phyloP scores from a whole-genome alignment of 2,888 invertebrate genomes.

The Caenorhabditis japonica region DNA sequence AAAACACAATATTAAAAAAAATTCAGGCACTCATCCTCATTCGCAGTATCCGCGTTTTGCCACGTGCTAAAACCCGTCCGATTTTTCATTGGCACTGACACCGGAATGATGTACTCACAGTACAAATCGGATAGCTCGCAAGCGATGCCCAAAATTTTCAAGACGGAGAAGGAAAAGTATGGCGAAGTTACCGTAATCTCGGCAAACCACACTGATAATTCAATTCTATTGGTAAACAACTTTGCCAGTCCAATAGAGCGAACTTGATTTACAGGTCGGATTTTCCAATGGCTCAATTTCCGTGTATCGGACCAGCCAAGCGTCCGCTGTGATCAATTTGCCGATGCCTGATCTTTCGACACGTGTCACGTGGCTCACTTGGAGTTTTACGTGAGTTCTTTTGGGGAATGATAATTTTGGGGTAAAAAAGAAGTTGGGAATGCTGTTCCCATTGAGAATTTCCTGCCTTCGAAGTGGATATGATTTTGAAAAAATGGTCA shows the following conservation, averaged over 20 bases:
- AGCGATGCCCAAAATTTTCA: conserved; percentile 45
- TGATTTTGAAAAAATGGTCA: too few species aligned
- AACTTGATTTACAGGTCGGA: conserved; percentile 19
- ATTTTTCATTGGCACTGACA: conserved; percentile 51
- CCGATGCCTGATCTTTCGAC: conserved; percentile 21
- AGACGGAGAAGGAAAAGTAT: conserved; percentile 47
- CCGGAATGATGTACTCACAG: conserved; percentile 43
- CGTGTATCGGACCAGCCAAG: conserved; percentile 39
- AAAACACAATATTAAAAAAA: too few species aligned
- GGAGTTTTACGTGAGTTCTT: conserved; percentile 34
- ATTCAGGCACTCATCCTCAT: conserved; percentile 31
- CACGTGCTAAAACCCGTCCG: conserved; percentile 22
- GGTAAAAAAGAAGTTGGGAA: too few species aligned
- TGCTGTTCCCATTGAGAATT: too few species aligned
- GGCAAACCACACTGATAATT: conserved; percentile 21
- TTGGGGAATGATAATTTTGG: neutral
- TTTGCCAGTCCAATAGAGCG: too few species aligned
- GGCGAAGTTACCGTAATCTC: conserved; percentile 46
- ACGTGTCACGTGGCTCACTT: conserved; percentile 30
- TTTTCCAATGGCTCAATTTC: conserved; percentile 39
- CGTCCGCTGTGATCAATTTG: conserved; percentile 34
- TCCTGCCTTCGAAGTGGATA: too few species aligned
- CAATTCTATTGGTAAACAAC: conserved; percentile 19
- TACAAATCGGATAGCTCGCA: conserved; percentile 45
- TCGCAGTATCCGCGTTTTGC: conserved; percentile 41